Conservation (phyloP, 2,797 vertebrate genomes). For the Momotus momota region DNA sequence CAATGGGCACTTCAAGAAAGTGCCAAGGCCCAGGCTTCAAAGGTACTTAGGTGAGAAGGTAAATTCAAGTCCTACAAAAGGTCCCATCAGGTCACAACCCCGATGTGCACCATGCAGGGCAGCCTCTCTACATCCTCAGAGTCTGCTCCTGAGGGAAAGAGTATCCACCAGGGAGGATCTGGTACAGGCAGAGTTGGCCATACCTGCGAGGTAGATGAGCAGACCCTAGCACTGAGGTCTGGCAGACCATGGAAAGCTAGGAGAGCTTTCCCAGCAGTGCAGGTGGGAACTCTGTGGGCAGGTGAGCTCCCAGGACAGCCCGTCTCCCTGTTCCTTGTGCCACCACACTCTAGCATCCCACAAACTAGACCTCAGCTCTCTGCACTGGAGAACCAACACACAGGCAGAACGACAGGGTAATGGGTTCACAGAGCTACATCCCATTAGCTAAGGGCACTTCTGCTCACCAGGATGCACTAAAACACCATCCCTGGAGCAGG, state of each 20-base stretch:
- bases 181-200: not conserved
- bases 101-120: not conserved
- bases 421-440: not conserved
- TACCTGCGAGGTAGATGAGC: fast-evolving
- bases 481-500: not conserved
- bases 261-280: not conserved
- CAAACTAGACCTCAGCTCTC: not conserved
- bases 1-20: not conserved
- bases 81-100: not conserved
- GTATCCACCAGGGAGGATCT: not conserved
- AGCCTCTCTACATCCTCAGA: not conserved
- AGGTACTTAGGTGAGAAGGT: not conserved
- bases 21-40: not conserved
- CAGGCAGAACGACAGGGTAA: not conserved
- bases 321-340: not conserved
- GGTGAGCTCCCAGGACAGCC: not conserved
- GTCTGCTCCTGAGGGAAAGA: not conserved
- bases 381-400: not conserved
- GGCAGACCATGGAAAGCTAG: not conserved
- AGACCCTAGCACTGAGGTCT: not conserved
- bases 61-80: not conserved
- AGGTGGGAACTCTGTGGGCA: not conserved
- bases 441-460: not conserved
- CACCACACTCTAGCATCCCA: not conserved
- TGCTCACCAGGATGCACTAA: not conserved